A percentile compares a stretch with the other conserved stretches of the same genome.
Evolutionary conservation across 2,113 vertebrate genomes (phyloP).

Genomic region (Lethenteron camtschaticum): DNA sequence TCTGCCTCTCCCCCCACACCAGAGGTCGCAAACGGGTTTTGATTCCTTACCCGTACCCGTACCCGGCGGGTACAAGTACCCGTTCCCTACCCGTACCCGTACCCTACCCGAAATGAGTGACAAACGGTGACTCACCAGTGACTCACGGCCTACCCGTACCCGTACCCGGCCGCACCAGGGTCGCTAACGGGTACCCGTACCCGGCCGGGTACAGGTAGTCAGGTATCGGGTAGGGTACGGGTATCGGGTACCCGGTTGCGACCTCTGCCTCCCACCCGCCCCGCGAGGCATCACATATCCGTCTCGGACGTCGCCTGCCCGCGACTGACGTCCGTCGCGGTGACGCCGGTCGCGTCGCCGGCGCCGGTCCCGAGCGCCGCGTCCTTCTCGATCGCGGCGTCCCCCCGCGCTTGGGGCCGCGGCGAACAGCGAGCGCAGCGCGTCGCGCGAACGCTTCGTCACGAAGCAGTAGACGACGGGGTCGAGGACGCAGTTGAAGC

Average conservation of each 20-base stretch:
- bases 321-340: not conserved
- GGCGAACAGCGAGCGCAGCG: constrained; percentile 10
- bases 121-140: no score
- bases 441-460: constrained; percentile 73
- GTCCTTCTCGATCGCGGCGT: constrained; percentile 15
- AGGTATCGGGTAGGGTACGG: no score
- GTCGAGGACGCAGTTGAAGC: constrained; percentile 92
- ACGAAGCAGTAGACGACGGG: constrained; percentile 94
- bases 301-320: not conserved
- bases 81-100: no score
- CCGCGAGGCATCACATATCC: not conserved
- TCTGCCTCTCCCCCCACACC: not conserved
- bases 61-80: no score
- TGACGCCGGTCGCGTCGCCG: not conserved
- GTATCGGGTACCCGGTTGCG: no score
- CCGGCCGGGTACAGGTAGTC: no score
- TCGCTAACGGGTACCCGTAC: no score
- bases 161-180: no score
- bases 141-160: no score
- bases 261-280: not conserved
- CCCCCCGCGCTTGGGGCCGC: no score
- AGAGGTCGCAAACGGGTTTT: not conserved
- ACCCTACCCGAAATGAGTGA: no score
- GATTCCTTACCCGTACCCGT: no score
- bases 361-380: constrained; percentile 15